Evolutionary conservation across 2,888 invertebrate genomes (phyloP), one percentile per base, ranked within the genome.

Genomic region (Xanthorhoe designata): DNA sequence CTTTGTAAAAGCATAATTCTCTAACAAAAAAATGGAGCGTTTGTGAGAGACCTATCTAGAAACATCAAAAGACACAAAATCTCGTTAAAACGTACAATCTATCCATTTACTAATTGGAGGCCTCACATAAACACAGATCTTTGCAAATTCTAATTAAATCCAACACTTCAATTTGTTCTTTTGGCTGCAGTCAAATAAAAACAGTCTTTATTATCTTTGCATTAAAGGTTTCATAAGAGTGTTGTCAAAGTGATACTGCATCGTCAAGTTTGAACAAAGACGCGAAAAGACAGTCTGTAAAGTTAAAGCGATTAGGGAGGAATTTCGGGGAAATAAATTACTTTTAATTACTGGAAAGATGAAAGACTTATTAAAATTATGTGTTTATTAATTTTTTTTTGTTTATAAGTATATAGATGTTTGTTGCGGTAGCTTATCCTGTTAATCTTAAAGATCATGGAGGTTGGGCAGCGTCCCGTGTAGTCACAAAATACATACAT

Each of bases 71-170:
- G 74, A 71, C 72, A 78, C 74, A 77, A 42, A n/a, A 75, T 74
- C 88, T 90, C 89, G 84, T 90, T 90, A 91, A 90, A 89, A 87
- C 77, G 75, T 82, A 84, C 86, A 85, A 88, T 82, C 82, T 83
- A 81, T 83, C 85, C 86, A 87, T 88, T 82, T 86, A 87, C 82
- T 87, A 89, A 90, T 90, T 85, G 88, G 84, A 81, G 79, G 76
- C 71, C 72, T 75, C 72, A 76, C 78, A 78, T 86, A 83, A 87
- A 78, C 76, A 76, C 84, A 87, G 81, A 83, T 83, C 81, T 83
- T 80, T 82, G 78, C 75, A 77, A 82, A 83, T 86, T 86, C 81
- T 86, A 88, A 89, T 90, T 88, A 89, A 89, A 84, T 81, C 77
- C 72, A 77, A 81, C 80, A 81, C 85, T 79, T 81, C 77, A 69